phyloP scores from a whole-genome alignment of 1,140 invertebrate species.

The Potamilus streckersoni region DNA sequence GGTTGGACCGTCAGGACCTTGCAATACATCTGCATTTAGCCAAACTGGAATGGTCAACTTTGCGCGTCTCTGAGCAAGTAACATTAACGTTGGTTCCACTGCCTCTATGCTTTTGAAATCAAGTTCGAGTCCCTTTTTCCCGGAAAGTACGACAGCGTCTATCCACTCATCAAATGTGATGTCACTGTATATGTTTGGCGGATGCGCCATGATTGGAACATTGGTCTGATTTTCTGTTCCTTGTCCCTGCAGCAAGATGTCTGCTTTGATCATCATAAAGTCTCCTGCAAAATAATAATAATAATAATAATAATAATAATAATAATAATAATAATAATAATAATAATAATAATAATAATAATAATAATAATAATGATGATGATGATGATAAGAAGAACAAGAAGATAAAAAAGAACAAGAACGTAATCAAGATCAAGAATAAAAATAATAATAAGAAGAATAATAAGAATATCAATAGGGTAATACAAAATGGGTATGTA shows the following conservation, averaged over 20 bases:
- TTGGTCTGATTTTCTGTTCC: constrained; percentile 65
- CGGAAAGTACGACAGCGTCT: constrained; percentile 69
- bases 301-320: no score
- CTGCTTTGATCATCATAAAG: constrained; percentile 83
- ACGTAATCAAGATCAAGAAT: no score
- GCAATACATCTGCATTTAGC: constrained; percentile 88
- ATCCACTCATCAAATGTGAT: constrained; percentile 26
- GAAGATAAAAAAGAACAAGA: no score
- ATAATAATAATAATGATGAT: no score
- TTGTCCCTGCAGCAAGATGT: constrained; percentile 77
- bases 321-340: background rate
- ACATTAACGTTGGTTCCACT: constrained; percentile 74
- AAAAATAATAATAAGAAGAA: no score
- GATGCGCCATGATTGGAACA: constrained; percentile 81
- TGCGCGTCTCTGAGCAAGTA: constrained; percentile 64
- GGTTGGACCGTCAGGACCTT: constrained; percentile 78
- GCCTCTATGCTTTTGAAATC: constrained; percentile 87
- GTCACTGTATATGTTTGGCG: constrained; percentile 14
- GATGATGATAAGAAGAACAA: no score
- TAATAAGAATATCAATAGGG: no score
- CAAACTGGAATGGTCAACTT: constrained; percentile 81
- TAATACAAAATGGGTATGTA: no score
- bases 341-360: background rate
- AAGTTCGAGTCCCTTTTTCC: constrained; percentile 67
- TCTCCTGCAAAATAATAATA: constrained; percentile 19